Evolutionary conservation across 2,797 vertebrate species (phyloP), one percentile per base, ranked within the genome.

Genomic region (Pempheris klunzingeri): DNA sequence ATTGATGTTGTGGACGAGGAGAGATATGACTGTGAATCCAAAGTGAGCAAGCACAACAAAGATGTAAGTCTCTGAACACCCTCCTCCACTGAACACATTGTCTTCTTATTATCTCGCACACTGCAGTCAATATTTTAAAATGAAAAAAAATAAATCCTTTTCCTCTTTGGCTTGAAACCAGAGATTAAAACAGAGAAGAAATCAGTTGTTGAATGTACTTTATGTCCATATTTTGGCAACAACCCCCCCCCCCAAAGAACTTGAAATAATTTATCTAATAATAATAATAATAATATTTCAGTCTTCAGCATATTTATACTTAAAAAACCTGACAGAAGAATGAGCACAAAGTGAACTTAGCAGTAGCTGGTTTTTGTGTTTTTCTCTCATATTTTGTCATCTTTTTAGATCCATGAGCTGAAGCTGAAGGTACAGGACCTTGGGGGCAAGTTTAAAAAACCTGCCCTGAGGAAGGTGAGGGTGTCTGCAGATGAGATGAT

Each of bases 401-500:
- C 71, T 24, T 50, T 66, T 43, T n/a, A 95, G 95, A 96, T 96
- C 78, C 94, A 94, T 0, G 95, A 96, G 79, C 89, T 96, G 77
- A 95, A 95, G 78, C 74, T 96, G 67, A 96, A 96, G 81, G 87
- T 96, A 4, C 91, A 94, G 82, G 95, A 96, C 73, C 90, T 96
- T 0, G 93, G 95, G 1, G 95, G 95, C 7, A 96, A 96, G 83
- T 96, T 96, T 74, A 96, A 96, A 85, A 95, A 95, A 79, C 95
- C 95, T 0, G 93, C 94, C 5, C 85, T 96, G 81, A 91, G 95
- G 73, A 95, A 95, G 76, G 95, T 96, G 71, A 94, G 95, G 14
- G 95, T 96, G 55, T 96, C 95, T 1, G 95, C 95, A 7, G 95
- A 96, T n/a, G 95, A 95, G 90, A 96, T 96, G 94, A 94, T 96